Evolutionary conservation across 2,113 vertebrate genomes (phyloP), one percentile per base, ranked within the genome.

Genomic region (Chinchilla lanigera): DNA sequence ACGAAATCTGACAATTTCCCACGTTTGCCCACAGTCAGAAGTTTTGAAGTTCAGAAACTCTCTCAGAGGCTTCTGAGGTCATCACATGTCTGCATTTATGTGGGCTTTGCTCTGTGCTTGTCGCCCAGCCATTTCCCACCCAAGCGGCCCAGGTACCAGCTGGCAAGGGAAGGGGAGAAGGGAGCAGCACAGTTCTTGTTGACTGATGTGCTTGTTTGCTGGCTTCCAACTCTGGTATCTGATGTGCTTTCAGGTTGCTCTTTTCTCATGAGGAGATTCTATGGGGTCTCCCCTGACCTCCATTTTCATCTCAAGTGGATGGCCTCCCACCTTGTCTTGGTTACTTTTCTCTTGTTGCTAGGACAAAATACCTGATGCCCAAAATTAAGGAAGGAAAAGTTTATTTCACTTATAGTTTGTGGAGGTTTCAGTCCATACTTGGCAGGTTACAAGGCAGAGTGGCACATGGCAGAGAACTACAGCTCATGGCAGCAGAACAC

Each of bases 81-180:
- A 26, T 84, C n/a, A 4, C 6, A 1, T 4, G 11, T 10, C 20
- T 2, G 10, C 41, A 10, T 38, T 22, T 26, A 5, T 56, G 3
- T 9, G 77, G 60, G 12, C 65, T 78, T 82, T 33, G 1, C 6
- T 61, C 58, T 84, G 1, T 50, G 52, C 44, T n/a, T 24, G 47
- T 41, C 52, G 38, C 33, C 33, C 47, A 22, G 22, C 0, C 5
- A 6, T 63, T 30, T 33, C 2, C 3, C 54, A 16, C 50, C 33
- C 13, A 7, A 12, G 2, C 1, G 50, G 28, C 30, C 33, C 65
- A 38, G 26, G 24, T 26, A 20, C 7, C 7, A 84, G 56, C 54
- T 16, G 33, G 60, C n/a, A 20, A 58, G 50, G 28, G 5, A 65
- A 80, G 35, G 24, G 61, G 56, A 16, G 38, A 83, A 65, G 38